These are phyloP conservation scores for Peromyscus maniculatus DNA, from an alignment of 2,113 vertebrate genomes.

Conservation along the genomic window DNA sequence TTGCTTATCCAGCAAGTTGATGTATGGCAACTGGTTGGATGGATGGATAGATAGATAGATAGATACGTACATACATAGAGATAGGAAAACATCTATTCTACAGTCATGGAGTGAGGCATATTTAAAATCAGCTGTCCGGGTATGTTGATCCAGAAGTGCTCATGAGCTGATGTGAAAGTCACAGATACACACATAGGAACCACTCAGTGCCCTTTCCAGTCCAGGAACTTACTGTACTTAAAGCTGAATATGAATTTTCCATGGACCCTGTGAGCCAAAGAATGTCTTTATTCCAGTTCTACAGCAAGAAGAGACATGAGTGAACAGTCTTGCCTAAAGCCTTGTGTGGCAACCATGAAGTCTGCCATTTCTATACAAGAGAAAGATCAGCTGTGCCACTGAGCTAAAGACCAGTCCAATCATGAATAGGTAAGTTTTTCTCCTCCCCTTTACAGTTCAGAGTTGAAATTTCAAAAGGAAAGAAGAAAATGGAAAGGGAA, in stretches of 20 bases:
- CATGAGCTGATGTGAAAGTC: neutral
- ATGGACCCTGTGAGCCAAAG: neutral
- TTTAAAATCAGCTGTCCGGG: neutral
- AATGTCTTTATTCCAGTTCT: neutral
- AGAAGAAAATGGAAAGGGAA: neutral
- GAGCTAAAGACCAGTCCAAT: neutral
- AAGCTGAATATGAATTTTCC: neutral
- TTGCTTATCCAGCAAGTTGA: neutral
- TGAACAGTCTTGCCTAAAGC: neutral
- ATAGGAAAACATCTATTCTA: neutral
- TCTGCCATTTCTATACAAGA: neutral
- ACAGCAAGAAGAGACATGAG: neutral
- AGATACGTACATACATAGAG: too few species aligned
- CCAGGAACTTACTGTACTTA: neutral
- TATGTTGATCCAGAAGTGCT: neutral
- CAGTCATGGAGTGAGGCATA: neutral
- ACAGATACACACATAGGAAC: too few species aligned
- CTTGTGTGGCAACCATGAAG: neutral
- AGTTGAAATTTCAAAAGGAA: neutral
- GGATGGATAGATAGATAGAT: neutral
- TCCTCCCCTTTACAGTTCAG: neutral
- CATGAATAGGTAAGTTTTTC: neutral
- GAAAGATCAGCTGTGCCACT: neutral
- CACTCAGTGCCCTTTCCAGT: neutral
- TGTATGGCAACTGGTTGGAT: neutral